Evolutionary conservation across 2,888 invertebrate species (phyloP).

Genomic region (Coelinius sp.): DNA sequence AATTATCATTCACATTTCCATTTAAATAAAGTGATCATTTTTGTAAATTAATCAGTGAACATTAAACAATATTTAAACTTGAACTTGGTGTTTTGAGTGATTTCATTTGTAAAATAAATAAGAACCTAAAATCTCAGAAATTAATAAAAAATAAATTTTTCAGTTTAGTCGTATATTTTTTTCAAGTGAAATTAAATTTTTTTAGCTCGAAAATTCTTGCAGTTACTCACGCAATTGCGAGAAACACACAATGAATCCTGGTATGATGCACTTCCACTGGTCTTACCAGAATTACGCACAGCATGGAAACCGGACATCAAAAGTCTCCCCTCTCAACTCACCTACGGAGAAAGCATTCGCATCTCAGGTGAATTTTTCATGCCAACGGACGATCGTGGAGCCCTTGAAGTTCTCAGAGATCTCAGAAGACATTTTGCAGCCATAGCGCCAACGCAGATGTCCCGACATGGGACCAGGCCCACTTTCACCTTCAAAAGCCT

Average conservation of each 20-base stretch:
- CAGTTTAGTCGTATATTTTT: too few species aligned
- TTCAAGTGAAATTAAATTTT: too few species aligned
- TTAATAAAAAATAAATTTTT: too few species aligned
- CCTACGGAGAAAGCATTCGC: constrained; percentile 51
- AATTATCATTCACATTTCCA: too few species aligned
- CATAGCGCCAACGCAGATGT: background rate
- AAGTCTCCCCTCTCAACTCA: constrained; percentile 49
- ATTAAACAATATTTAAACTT: too few species aligned
- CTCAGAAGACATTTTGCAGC: background rate
- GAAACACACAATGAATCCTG: constrained; percentile 44
- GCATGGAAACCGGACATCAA: constrained; percentile 54
- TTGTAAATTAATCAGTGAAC: too few species aligned
- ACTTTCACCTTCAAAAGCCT: background rate
- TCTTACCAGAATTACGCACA: constrained; percentile 51
- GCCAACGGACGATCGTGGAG: background rate
- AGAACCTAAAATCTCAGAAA: too few species aligned
- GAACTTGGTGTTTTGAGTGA: too few species aligned
- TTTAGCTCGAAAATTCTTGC: too few species aligned
- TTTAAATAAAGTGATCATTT: too few species aligned
- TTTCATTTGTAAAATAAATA: too few species aligned
- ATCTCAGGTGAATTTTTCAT: constrained; percentile 53
- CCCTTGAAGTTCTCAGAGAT: background rate
- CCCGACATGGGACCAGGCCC: background rate
- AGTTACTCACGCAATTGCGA: too few species aligned
- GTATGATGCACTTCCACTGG: constrained; percentile 50